These are phyloP conservation scores for Xenotilapia longispinis DNA, from an alignment of 2,113 vertebrate genomes.

Conservation along the genomic window DNA sequence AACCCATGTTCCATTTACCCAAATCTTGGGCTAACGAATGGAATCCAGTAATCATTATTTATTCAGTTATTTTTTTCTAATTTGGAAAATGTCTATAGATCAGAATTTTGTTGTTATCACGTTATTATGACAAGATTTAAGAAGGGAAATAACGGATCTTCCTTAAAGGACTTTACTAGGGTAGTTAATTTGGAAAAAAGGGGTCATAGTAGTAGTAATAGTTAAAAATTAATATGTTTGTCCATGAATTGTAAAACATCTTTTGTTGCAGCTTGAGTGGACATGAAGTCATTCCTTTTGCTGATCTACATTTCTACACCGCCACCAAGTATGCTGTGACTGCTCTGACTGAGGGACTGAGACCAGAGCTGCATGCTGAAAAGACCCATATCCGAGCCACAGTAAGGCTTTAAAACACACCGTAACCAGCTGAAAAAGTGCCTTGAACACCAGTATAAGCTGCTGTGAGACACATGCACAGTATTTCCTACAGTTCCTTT, in stretches of 20 bases:
- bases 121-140: neutral
- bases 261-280: neutral
- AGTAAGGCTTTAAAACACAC: too few relatives aligned
- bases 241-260: neutral
- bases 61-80: neutral
- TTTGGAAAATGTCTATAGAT: neutral
- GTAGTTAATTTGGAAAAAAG: neutral
- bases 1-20: neutral
- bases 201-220: neutral
- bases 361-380: neutral
- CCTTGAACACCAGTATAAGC: too few relatives aligned
- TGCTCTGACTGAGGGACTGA: conserved; percentile 63
- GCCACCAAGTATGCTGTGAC: neutral
- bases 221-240: neutral
- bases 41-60: neutral
- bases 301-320: neutral
- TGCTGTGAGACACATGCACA: neutral
- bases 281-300: neutral
- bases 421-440: too few relatives aligned
- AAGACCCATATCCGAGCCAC: neutral
- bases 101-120: neutral
- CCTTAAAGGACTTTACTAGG: neutral
- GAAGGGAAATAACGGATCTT: neutral
- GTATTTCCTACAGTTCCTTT: neutral
- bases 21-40: neutral